These are phyloP conservation scores for Oreochromis mossambicus DNA, from an alignment of 2,797 vertebrate genomes.

Conservation along the genomic window DNA sequence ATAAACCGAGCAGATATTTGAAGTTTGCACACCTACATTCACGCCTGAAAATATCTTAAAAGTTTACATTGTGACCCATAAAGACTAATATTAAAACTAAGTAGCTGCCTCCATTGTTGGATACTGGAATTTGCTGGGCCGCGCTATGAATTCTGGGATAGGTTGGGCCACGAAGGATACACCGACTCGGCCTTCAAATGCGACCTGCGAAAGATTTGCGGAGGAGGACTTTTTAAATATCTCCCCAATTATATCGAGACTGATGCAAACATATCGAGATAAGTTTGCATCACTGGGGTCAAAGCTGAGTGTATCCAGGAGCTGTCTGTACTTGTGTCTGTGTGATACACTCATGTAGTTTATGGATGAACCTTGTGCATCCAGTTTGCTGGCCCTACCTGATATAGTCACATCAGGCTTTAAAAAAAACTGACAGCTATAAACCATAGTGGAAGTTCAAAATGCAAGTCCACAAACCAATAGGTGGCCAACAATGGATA, in stretches of 20 bases:
- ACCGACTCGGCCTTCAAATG: rapidly evolving
- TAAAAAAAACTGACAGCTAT: not conserved
- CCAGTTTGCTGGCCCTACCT: not conserved
- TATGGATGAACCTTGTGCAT: not conserved
- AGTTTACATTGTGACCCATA: not conserved
- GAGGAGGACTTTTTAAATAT: not conserved
- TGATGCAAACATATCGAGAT: not conserved
- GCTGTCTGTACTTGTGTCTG: not conserved
- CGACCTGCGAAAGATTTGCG: not conserved
- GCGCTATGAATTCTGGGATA: not conserved
- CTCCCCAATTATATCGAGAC: not conserved
- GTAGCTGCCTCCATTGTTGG: not conserved
- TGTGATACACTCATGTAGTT: not conserved
- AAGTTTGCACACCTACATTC: not conserved
- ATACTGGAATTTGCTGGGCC: not conserved
- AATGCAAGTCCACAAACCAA: not conserved
- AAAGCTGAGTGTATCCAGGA: not conserved
- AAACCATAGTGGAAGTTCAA: not conserved
- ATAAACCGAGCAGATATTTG: not conserved
- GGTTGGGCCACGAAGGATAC: rapidly evolving
- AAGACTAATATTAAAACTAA: not conserved
- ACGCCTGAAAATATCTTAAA: too few relatives aligned
- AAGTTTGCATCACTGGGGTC: not conserved
- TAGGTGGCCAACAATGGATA: too few relatives aligned
- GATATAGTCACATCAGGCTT: not conserved